Percentiles rank a stretch among this genome's conserved stretches.
Evolutionary conservation across 2,113 vertebrate species (phyloP).

Genomic region (Phocoena phocoena): DNA sequence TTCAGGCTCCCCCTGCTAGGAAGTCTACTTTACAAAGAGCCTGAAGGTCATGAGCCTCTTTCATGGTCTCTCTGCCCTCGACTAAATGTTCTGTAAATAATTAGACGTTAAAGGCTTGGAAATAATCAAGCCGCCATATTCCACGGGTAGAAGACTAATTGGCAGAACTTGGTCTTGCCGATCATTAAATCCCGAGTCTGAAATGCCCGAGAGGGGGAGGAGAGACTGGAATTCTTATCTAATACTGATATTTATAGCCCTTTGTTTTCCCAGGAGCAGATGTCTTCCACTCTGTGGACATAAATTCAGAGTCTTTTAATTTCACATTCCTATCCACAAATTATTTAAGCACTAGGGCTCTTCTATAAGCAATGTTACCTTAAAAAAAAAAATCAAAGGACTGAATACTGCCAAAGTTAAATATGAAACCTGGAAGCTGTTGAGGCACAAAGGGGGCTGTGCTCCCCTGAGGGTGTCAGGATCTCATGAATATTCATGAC

Average conservation of each 20-base stretch:
- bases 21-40: not conserved
- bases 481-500: not conserved
- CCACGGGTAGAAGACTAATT: conserved; percentile 24
- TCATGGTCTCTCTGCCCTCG: not conserved
- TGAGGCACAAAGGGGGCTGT: no score
- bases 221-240: not conserved
- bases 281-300: not conserved
- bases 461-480: not conserved
- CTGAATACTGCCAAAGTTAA: not conserved
- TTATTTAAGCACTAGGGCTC: not conserved
- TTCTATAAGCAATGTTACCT: not conserved
- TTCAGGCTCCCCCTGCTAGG: not conserved
- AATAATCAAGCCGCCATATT: not conserved
- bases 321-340: not conserved
- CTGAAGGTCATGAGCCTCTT: conserved; percentile 34
- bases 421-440: not conserved
- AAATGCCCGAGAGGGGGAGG: not conserved
- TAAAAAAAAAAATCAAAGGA: not conserved
- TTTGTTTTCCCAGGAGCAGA: conserved; percentile 49
- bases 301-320: not conserved
- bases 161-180: not conserved
- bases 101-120: conserved; percentile 47
- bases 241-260: conserved; percentile 43
- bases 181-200: conserved; percentile 39
- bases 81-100: conserved; percentile 68